A percentile compares a stretch with the other conserved stretches of the same genome.
These are phyloP conservation scores for Nomada lathburiana DNA, from an alignment of 2,888 invertebrate species.

Conservation along the genomic window DNA sequence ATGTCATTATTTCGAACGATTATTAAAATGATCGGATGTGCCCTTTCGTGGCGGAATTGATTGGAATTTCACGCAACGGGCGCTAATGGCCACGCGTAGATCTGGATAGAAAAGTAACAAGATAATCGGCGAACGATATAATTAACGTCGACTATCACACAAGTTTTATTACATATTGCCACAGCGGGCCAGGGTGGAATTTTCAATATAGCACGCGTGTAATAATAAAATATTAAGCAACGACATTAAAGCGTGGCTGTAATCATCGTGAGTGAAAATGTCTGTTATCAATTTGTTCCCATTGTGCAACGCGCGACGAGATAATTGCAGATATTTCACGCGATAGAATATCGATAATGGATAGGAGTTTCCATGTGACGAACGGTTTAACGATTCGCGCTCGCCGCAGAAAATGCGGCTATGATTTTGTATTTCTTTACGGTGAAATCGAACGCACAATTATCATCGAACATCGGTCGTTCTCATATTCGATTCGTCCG, in stretches of 20 bases:
- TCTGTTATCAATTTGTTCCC: too few relatives aligned
- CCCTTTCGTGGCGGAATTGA: constrained; percentile 21
- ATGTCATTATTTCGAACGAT: constrained; percentile 43
- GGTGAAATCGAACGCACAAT: too few relatives aligned
- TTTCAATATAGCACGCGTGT: background rate
- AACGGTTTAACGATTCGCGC: too few relatives aligned
- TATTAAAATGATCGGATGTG: constrained; percentile 40
- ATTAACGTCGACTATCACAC: constrained; percentile 30
- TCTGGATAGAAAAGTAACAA: constrained; percentile 20
- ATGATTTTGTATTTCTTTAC: background rate
- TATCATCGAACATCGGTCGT: background rate
- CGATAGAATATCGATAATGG: too few relatives aligned
- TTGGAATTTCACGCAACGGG: constrained; percentile 2
- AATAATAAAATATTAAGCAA: background rate
- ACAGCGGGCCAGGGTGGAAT: background rate
- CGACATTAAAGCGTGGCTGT: too few relatives aligned
- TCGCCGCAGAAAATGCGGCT: too few relatives aligned
- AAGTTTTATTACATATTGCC: background rate
- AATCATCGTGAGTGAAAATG: too few relatives aligned
- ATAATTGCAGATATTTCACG: too few relatives aligned
- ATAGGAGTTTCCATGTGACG: too few relatives aligned
- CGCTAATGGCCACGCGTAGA: background rate
- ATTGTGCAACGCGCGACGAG: too few relatives aligned
- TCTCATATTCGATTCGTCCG: background rate
- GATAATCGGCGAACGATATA: constrained; percentile 32